Evolutionary conservation across 2,888 invertebrate species (phyloP).

Genomic region (Hypomecis atomaria): DNA sequence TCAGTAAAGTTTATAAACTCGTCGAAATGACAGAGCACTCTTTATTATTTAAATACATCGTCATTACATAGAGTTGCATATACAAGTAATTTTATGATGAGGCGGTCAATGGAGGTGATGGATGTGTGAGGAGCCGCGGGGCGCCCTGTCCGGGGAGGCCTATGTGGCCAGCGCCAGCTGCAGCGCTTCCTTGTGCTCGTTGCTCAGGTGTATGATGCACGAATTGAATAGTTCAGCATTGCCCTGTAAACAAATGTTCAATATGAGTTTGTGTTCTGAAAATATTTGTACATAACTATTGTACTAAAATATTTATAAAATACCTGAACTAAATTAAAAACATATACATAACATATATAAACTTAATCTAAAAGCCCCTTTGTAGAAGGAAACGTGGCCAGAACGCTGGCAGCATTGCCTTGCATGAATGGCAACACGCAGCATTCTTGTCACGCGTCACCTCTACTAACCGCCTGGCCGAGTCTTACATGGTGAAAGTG

Average conservation of each 20-base stretch:
- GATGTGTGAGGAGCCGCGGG: conserved; percentile 48
- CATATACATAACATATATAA: too few relatives aligned
- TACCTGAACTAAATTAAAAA: too few relatives aligned
- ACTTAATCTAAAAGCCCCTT: too few relatives aligned
- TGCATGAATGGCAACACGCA: too few relatives aligned
- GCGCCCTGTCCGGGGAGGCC: conserved; percentile 27
- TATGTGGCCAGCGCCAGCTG: conserved; percentile 88
- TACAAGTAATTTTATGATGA: conserved; percentile 47
- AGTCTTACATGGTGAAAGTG: too few relatives aligned
- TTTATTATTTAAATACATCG: conserved; percentile 43
- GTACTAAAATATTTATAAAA: too few relatives aligned
- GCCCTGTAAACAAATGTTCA: conserved; percentile 77
- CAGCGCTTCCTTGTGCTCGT: conserved; percentile 93
- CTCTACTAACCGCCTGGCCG: too few relatives aligned
- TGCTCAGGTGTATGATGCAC: conserved; percentile 90
- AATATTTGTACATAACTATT: too few relatives aligned
- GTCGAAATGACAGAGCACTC: conserved; percentile 45
- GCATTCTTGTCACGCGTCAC: too few relatives aligned
- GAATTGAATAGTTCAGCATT: conserved; percentile 92
- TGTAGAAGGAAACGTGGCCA: too few relatives aligned
- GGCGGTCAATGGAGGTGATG: conserved; percentile 49
- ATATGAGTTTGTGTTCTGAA: conserved; percentile 1
- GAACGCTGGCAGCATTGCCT: too few relatives aligned
- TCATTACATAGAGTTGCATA: conserved; percentile 35
- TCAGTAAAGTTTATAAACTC: conserved; percentile 51